These are phyloP conservation scores for Drosophila pseudotakahashii DNA, from an alignment of 2,888 invertebrate genomes.

Conservation along the genomic window DNA sequence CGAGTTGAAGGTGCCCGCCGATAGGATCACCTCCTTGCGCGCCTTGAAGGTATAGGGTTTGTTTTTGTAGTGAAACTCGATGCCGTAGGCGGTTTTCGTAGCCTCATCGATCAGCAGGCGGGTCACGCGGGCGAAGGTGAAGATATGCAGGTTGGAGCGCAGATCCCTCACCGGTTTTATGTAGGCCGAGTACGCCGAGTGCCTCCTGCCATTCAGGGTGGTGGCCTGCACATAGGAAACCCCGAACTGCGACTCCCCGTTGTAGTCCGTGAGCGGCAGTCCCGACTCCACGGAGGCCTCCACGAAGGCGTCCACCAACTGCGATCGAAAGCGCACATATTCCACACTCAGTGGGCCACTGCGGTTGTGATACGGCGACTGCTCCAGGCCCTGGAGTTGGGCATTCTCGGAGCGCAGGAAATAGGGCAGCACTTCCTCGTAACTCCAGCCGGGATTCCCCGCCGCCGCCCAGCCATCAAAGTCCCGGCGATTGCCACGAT, in stretches of 20 bases:
- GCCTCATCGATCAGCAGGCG: conserved; percentile 88
- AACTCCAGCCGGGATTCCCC: conserved; percentile 91
- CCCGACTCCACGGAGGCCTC: conserved; percentile 88
- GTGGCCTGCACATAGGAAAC: conserved; percentile 88
- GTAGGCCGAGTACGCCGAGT: conserved; percentile 88
- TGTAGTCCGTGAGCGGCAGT: conserved; percentile 89
- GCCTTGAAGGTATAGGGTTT: conserved; percentile 85
- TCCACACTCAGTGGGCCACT: conserved; percentile 88
- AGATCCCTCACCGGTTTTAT: conserved; percentile 86
- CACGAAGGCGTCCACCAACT: conserved; percentile 86
- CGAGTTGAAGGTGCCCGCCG: conserved; percentile 94
- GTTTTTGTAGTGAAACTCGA: conserved; percentile 87
- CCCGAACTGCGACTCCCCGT: conserved; percentile 87
- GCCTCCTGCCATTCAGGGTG: conserved; percentile 86
- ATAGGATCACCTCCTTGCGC: conserved; percentile 92
- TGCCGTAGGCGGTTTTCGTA: conserved; percentile 88
- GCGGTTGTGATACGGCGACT: conserved; percentile 86
- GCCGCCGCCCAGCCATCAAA: conserved; percentile 89
- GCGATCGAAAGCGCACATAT: conserved; percentile 86
- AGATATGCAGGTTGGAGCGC: conserved; percentile 87
- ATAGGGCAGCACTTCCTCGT: conserved; percentile 86
- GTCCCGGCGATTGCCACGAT: conserved; percentile 89
- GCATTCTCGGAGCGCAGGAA: conserved; percentile 87
- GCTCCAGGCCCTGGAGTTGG: conserved; percentile 83
- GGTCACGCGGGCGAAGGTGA: conserved; percentile 87